phyloP scores from a whole-genome alignment of 2,113 vertebrate species.

The Semnornis frantzii region DNA sequence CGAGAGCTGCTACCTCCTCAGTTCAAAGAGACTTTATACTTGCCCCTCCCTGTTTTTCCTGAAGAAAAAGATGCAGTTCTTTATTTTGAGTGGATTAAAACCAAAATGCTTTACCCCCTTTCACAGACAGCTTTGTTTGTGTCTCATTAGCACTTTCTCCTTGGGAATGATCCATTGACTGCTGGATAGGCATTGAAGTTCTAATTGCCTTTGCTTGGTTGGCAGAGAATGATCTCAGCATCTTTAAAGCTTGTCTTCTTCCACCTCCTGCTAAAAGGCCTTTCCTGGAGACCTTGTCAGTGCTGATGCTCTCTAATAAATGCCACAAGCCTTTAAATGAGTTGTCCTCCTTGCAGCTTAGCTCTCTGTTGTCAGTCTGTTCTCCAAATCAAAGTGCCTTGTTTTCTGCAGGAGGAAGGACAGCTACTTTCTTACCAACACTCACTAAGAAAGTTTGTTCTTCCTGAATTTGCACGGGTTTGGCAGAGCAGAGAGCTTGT shows the following conservation, averaged over 20 bases:
- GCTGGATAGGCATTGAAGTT: not conserved
- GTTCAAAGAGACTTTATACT: not conserved
- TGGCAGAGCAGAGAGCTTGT: not conserved
- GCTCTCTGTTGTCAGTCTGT: not conserved
- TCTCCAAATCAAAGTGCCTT: not conserved
- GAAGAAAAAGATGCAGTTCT: not conserved
- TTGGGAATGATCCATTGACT: not conserved
- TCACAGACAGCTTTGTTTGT: not conserved
- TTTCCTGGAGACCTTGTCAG: not conserved
- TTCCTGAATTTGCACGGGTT: not conserved
- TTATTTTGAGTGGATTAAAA: not conserved
- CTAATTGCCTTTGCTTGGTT: not conserved
- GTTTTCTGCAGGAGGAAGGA: not conserved
- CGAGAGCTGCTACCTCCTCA: not conserved
- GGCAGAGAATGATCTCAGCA: not conserved
- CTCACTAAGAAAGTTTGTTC: rapidly evolving
- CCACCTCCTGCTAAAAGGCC: not conserved
- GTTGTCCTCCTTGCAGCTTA: not conserved
- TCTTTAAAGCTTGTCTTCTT: not conserved
- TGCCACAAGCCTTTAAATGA: not conserved
- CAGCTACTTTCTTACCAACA: not conserved
- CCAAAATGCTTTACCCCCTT: not conserved
- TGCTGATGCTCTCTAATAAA: not conserved
- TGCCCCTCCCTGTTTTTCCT: rapidly evolving
- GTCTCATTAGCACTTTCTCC: not conserved